These are phyloP conservation scores for Lepidurus packardi DNA, from an alignment of 1,140 invertebrate genomes.

Conservation along the genomic window DNA sequence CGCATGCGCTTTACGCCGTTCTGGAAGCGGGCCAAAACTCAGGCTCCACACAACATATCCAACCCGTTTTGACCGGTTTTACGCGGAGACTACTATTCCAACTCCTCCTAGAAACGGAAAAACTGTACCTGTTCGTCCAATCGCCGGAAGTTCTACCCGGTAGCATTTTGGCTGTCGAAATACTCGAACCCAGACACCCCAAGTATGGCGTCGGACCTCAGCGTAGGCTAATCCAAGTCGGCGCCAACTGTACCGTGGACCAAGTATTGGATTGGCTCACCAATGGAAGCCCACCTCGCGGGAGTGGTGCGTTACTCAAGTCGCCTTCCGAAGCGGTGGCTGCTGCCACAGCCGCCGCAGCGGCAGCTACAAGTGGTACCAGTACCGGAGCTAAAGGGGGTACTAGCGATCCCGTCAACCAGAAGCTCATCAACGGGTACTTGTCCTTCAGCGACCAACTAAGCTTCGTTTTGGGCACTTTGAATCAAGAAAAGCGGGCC, in stretches of 20 bases:
- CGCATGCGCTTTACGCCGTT: constrained; percentile 66
- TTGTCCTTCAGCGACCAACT: neutral
- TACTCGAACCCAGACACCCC: constrained; percentile 42
- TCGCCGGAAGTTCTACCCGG: constrained; percentile 41
- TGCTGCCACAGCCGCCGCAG: neutral
- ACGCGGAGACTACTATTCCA: constrained; percentile 77
- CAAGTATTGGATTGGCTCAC: constrained; percentile 1
- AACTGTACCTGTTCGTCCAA: constrained; percentile 64
- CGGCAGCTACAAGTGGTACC: neutral
- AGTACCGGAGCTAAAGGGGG: neutral
- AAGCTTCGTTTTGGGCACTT: neutral
- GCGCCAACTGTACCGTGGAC: constrained; percentile 49
- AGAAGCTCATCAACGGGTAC: constrained; percentile 27
- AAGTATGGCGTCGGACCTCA: constrained; percentile 50
- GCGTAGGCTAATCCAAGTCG: constrained; percentile 63
- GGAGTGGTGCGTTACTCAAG: neutral
- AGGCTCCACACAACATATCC: constrained; percentile 35
- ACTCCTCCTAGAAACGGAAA: constrained; percentile 76
- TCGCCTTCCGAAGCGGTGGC: neutral
- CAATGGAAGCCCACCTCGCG: neutral
- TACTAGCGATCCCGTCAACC: neutral
- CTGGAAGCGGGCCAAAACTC: constrained; percentile 57
- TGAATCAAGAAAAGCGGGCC: constrained; percentile 59
- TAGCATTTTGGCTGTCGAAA: neutral
- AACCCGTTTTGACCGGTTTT: constrained; percentile 57